Evolutionary conservation across 64 coral and sea anemone genomes (phyloP).

Genomic region (Porites australiensis): DNA sequence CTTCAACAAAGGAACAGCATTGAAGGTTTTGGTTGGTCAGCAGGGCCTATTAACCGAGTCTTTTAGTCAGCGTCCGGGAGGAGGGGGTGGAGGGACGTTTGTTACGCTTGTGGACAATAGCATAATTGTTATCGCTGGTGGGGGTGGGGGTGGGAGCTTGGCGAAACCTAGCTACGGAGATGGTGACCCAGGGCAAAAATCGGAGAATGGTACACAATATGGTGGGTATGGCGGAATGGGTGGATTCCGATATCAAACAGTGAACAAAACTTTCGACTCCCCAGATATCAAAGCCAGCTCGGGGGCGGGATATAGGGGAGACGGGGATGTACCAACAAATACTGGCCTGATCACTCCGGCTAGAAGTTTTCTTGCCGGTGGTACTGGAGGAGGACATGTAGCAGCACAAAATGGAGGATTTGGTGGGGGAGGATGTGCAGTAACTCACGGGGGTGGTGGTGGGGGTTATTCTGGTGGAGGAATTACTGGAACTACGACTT

Average conservation of each 20-base stretch:
- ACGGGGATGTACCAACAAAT: conserved; percentile 7
- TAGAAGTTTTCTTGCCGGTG: conserved; percentile 66
- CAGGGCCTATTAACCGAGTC: not conserved
- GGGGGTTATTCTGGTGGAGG: conserved; percentile 89
- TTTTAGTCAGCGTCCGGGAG: conserved; percentile 41
- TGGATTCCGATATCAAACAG: conserved; percentile 31
- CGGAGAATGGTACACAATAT: conserved; percentile 63
- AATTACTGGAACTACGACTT: conserved; percentile 29
- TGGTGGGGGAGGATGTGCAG: conserved; percentile 83
- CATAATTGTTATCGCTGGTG: conserved; percentile 56
- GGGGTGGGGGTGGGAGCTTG: conserved; percentile 58
- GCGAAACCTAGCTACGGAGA: conserved; percentile 11
- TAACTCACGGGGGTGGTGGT: conserved; percentile 75
- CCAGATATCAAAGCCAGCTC: conserved; percentile 31
- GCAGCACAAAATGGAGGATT: conserved; percentile 54
- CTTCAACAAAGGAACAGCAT: not conserved
- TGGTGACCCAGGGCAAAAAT: conserved; percentile 61
- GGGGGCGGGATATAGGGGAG: conserved; percentile 55
- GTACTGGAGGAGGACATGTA: conserved; percentile 37
- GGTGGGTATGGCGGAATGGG: conserved; percentile 62
- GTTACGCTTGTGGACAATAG: conserved; percentile 34
- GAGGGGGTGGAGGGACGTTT: conserved; percentile 75
- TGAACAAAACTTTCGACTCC: not conserved
- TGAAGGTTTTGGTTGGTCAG: conserved; percentile 60
- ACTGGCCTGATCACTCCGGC: not conserved